Conservation (phyloP, 1,140 invertebrate genomes). For the Orius laevigatus region DNA sequence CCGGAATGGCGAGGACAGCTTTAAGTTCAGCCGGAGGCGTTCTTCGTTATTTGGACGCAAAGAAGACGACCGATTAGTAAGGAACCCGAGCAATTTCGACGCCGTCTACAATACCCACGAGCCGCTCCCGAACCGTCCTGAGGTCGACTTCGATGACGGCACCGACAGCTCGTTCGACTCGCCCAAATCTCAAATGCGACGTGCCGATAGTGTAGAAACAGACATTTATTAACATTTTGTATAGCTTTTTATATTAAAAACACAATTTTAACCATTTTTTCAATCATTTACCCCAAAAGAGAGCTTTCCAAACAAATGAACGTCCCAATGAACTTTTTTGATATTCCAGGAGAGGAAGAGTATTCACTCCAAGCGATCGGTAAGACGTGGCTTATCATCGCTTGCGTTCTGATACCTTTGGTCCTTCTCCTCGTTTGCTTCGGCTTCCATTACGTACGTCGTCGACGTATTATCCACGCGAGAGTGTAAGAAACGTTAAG, state of each 20-base stretch:
- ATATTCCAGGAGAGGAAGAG: constrained; percentile 50
- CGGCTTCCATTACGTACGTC: constrained; percentile 19
- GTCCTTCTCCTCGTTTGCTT: constrained; percentile 51
- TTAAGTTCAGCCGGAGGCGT: constrained; percentile 1
- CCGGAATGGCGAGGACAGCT: not conserved
- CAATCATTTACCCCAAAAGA: not conserved
- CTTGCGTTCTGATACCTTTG: constrained; percentile 56
- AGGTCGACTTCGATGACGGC: constrained; percentile 41
- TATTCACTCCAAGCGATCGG: constrained; percentile 58
- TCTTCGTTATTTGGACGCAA: not conserved
- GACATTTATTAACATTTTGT: constrained; percentile 4
- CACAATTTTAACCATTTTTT: not conserved
- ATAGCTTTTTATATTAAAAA: not conserved
- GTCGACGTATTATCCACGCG: no score
- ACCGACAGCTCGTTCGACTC: not conserved
- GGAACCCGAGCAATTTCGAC: not conserved
- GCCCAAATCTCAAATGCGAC: not conserved
- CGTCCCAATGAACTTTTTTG: constrained; percentile 4
- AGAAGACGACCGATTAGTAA: not conserved
- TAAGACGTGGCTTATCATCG: constrained; percentile 54
- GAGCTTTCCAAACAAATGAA: not conserved
- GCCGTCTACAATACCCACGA: not conserved
- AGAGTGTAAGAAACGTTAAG: not conserved
- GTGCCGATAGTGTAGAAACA: constrained; percentile 8
- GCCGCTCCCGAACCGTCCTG: constrained; percentile 3